phyloP scores from a whole-genome alignment of 2,797 vertebrate genomes.

The Eremophila alpestris region DNA sequence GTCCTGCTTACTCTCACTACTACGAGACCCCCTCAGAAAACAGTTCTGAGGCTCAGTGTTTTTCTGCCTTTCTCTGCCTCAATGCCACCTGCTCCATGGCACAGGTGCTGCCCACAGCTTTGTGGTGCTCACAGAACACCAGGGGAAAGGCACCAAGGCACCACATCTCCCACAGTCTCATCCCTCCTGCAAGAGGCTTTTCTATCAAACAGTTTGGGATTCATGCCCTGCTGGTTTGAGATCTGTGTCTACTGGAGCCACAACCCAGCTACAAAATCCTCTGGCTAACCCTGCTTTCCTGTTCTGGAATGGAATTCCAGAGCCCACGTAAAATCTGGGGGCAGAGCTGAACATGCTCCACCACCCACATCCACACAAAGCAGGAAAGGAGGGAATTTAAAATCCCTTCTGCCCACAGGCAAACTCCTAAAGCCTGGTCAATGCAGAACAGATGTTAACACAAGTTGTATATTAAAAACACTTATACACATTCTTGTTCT shows the following conservation, averaged over 20 bases:
- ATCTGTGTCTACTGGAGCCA: fast-evolving
- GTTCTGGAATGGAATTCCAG: background rate
- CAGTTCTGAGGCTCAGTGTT: background rate
- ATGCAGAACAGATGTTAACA: background rate
- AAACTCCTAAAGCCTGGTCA: background rate
- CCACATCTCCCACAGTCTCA: background rate
- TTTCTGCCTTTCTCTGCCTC: background rate
- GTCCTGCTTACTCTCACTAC: background rate
- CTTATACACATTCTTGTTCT: background rate
- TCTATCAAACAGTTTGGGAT: background rate
- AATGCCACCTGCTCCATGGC: background rate
- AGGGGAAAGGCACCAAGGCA: background rate
- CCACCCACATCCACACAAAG: background rate
- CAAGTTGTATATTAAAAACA: background rate
- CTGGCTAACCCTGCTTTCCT: background rate
- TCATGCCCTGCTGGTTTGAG: background rate
- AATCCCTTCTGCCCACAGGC: background rate
- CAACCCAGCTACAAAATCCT: background rate
- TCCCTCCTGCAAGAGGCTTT: background rate
- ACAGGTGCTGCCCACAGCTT: background rate
- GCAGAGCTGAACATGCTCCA: background rate
- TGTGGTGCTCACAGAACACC: fast-evolving
- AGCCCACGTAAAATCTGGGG: background rate
- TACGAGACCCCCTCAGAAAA: background rate
- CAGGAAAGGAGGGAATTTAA: background rate